phyloP scores from a whole-genome alignment of 1,140 invertebrate species.

The Ectropis grisescens region DNA sequence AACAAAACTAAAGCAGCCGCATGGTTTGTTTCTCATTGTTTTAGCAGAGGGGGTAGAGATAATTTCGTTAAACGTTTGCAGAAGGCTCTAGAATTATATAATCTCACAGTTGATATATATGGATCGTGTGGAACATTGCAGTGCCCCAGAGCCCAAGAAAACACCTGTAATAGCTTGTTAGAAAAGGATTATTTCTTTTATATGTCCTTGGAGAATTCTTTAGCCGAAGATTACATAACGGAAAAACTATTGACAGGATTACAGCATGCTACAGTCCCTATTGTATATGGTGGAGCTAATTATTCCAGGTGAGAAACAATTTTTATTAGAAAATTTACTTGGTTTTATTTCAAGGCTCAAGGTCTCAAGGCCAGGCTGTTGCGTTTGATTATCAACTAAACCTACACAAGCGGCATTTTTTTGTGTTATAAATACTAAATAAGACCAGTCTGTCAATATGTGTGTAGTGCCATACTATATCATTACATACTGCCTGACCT shows the following conservation, averaged over 20 bases:
- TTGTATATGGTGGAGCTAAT: slow-evolving; percentile 65
- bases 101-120: too few relatives aligned
- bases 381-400: background rate
- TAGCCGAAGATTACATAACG: slow-evolving; percentile 74
- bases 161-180: slow-evolving; percentile 60
- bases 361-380: background rate
- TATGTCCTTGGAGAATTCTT: slow-evolving; percentile 78
- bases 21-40: slow-evolving; percentile 80
- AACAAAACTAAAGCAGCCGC: slow-evolving; percentile 68
- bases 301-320: slow-evolving; percentile 46
- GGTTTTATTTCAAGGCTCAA: background rate
- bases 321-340: too few relatives aligned
- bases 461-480: background rate
- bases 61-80: slow-evolving; percentile 71
- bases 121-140: too few relatives aligned
- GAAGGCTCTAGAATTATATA: slow-evolving; percentile 69
- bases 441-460: background rate
- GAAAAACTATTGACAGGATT: slow-evolving; percentile 73
- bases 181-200: slow-evolving; percentile 76
- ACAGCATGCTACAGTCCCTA: slow-evolving; percentile 61
- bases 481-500: background rate
- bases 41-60: slow-evolving; percentile 69
- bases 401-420: background rate
- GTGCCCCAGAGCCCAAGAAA: too few relatives aligned
- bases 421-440: background rate